Evolutionary conservation across 2,113 vertebrate species (phyloP).

Genomic region (Apodemus sylvaticus): DNA sequence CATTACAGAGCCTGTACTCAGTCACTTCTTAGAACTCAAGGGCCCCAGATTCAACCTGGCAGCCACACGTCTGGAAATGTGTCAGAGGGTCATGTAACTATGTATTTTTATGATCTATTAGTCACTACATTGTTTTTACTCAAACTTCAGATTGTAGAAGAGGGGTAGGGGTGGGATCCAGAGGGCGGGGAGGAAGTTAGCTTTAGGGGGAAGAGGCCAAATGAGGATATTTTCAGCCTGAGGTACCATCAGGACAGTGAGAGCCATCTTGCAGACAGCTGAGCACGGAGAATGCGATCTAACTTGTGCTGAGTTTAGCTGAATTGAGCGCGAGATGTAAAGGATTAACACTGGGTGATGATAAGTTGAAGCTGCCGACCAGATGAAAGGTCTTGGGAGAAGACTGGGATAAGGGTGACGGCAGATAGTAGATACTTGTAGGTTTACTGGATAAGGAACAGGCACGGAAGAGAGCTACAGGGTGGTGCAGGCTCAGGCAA

Average conservation of each 20-base stretch:
- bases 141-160: neutral
- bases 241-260: neutral
- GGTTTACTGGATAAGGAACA: neutral
- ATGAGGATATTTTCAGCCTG: neutral
- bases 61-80: neutral
- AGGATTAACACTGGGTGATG: neutral
- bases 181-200: neutral
- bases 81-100: neutral
- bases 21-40: neutral
- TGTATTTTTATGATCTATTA: conserved; percentile 12
- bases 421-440: neutral
- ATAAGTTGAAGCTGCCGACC: neutral
- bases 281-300: neutral
- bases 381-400: neutral
- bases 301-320: neutral
- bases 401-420: neutral
- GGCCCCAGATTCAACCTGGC: neutral
- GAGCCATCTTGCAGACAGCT: neutral
- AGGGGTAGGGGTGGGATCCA: neutral
- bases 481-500: neutral
- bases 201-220: neutral
- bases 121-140: neutral
- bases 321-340: neutral
- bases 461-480: no score
- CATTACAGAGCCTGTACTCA: neutral